A percentile compares a stretch with the other conserved stretches of the same genome.
Conservation (phyloP, 2,113 vertebrate species). For the Apodemus sylvaticus region DNA sequence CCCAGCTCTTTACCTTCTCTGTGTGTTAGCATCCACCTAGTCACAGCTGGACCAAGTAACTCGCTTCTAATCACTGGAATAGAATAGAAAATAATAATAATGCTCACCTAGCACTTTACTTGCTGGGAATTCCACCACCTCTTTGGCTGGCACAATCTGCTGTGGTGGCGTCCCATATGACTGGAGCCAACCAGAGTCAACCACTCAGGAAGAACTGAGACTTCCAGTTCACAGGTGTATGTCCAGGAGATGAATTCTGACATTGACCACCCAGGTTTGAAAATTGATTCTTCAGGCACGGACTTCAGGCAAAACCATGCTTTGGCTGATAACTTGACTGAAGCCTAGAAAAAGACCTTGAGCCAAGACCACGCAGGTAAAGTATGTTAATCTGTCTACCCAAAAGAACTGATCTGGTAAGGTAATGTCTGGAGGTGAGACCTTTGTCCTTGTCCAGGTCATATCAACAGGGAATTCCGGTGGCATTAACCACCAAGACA, state of each 20-base stretch:
- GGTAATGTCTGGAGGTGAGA: background rate
- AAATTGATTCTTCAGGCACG: background rate
- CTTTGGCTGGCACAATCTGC: background rate
- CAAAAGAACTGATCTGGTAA: background rate
- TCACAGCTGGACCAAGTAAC: background rate
- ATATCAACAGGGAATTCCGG: fast-evolving
- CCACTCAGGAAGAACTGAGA: background rate
- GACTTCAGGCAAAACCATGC: background rate
- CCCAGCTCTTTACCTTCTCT: background rate
- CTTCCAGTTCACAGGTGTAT: background rate
- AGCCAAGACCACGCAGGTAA: background rate
- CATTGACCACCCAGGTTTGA: background rate
- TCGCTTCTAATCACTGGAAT: background rate
- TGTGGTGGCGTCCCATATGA: background rate
- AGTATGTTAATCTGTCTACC: background rate
- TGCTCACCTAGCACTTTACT: background rate
- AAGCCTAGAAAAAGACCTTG: background rate
- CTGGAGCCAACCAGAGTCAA: too few species aligned
- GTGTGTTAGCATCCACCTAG: too few species aligned
- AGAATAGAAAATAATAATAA: background rate
- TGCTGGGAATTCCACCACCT: background rate
- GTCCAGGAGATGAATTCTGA: background rate
- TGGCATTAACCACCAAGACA: background rate
- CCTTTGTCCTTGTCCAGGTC: background rate
- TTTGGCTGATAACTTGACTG: fast-evolving